These are phyloP conservation scores for Drosophila truncata DNA, from an alignment of 1,140 invertebrate species.

Conservation along the genomic window DNA sequence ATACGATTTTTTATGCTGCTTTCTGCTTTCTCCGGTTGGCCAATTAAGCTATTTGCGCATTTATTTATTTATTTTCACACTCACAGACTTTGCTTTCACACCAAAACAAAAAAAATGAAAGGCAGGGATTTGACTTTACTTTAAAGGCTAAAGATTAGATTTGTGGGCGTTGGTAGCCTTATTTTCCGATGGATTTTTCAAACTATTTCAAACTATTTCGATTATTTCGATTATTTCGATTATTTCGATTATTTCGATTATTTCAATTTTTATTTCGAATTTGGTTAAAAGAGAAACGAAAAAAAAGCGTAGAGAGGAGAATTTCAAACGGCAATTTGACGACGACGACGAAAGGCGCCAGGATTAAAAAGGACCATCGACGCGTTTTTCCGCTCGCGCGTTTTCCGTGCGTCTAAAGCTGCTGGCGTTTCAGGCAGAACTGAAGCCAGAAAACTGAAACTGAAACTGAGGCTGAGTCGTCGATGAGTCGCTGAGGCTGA, in stretches of 20 bases:
- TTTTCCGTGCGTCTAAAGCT: constrained; percentile 66
- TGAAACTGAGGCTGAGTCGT: constrained; percentile 16
- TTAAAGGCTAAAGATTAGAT: not conserved
- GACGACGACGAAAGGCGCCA: constrained; percentile 25
- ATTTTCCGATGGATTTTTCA: not conserved
- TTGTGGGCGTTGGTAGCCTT: constrained; percentile 9
- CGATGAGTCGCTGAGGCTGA: constrained; percentile 1
- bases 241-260: not conserved
- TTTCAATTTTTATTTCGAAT: too few species aligned
- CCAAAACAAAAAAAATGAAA: constrained; percentile 41
- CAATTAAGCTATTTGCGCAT: constrained; percentile 47
- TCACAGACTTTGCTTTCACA: constrained; percentile 27
- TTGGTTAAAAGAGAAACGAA: not conserved
- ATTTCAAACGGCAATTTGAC: constrained; percentile 34
- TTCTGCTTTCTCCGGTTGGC: constrained; percentile 12
- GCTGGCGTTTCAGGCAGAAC: constrained; percentile 76
- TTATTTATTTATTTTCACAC: constrained; percentile 29
- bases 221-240: not conserved
- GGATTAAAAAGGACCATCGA: constrained; percentile 37
- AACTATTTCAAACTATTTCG: constrained; percentile 2
- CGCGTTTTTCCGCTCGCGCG: constrained; percentile 40
- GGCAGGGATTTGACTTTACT: not conserved
- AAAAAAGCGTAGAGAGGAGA: not conserved
- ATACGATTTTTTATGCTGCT: constrained; percentile 5
- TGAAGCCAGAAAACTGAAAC: too few species aligned